A percentile compares a stretch with the other conserved stretches of the same genome.
phyloP scores from a whole-genome alignment of 2,113 vertebrate species.

The Puma concolor region DNA sequence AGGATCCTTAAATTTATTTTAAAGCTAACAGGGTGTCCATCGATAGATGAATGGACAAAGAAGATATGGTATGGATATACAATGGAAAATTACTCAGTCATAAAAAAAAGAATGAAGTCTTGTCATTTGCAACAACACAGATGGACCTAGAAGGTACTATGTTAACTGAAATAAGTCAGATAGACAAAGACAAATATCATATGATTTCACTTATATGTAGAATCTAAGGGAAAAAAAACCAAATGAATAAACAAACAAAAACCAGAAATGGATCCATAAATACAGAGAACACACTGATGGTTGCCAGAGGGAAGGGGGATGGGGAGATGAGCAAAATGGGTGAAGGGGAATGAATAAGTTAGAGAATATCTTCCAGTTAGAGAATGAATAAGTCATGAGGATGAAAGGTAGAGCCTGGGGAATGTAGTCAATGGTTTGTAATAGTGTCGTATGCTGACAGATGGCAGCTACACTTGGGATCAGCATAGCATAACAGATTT shows the following conservation, averaged over 20 bases:
- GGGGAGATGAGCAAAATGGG: neutral
- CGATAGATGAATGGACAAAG: neutral
- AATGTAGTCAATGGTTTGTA: neutral
- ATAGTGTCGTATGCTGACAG: neutral
- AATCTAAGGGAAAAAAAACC: neutral
- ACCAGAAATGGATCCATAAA: neutral
- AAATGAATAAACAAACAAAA: neutral
- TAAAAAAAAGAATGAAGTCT: neutral
- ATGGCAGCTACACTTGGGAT: neutral
- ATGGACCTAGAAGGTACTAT: neutral
- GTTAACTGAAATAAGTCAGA: neutral
- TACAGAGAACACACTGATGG: neutral
- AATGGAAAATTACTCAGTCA: neutral
- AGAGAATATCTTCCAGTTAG: neutral
- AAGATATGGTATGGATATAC: neutral
- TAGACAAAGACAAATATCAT: neutral
- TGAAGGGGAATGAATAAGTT: neutral
- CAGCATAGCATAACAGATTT: neutral
- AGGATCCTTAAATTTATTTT: conserved; percentile 50
- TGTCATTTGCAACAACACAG: neutral
- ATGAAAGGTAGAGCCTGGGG: neutral
- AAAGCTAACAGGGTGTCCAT: conserved; percentile 38
- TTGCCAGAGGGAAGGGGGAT: neutral
- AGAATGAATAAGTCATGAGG: neutral
- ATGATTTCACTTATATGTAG: neutral